These are phyloP conservation scores for Oxytorus armatus DNA, from an alignment of 2,888 invertebrate species.

Conservation along the genomic window DNA sequence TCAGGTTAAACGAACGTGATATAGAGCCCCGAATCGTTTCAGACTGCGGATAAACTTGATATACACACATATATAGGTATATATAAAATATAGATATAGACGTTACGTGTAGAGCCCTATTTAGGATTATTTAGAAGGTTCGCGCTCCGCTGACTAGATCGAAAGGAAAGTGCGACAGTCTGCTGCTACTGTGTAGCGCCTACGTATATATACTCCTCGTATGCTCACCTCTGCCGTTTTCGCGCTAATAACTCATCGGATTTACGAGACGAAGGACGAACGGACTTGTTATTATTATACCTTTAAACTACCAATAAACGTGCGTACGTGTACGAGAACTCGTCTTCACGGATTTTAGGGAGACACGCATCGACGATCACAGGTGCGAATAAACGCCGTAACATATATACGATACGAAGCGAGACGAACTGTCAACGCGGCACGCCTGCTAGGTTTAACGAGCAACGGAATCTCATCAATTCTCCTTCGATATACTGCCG, in stretches of 20 bases:
- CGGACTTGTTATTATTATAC: conserved; percentile 32
- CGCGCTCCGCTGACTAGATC: conserved; percentile 41
- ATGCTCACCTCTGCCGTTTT: conserved; percentile 41
- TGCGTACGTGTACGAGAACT: conserved; percentile 2
- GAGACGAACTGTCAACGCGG: conserved; percentile 55
- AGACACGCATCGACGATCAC: conserved; percentile 74
- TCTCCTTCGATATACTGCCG: conserved; percentile 6
- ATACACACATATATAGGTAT: conserved; percentile 3
- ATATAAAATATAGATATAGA: not conserved
- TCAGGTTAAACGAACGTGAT: conserved; percentile 60
- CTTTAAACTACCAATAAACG: not conserved
- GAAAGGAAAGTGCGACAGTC: conserved; percentile 54
- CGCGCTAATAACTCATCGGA: conserved; percentile 76
- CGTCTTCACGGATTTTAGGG: conserved; percentile 71
- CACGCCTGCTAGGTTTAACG: conserved; percentile 31
- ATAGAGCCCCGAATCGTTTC: conserved; percentile 52
- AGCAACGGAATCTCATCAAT: conserved; percentile 19
- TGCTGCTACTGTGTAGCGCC: conserved; percentile 2
- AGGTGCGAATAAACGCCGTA: conserved; percentile 70
- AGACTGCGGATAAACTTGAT: conserved; percentile 34
- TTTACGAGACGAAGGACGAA: conserved; percentile 71
- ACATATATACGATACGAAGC: conserved; percentile 25
- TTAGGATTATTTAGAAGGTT: conserved; percentile 58
- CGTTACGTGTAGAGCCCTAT: not conserved
- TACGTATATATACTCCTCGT: conserved; percentile 5